phyloP scores from a whole-genome alignment of 2,888 invertebrate genomes.

The Oscheius sp. region DNA sequence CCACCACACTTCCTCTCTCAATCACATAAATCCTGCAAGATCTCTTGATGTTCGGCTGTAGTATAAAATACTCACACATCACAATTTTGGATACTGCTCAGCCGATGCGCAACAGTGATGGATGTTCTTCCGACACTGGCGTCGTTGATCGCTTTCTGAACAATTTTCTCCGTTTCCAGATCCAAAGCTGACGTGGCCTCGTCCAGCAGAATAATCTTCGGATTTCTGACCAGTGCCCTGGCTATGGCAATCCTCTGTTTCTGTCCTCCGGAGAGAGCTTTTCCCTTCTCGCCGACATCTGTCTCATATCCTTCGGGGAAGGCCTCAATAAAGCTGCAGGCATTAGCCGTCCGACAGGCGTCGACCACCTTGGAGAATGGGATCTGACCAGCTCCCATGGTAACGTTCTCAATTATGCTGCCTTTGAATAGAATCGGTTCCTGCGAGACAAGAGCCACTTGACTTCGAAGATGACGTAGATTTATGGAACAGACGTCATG shows the following conservation, averaged over 20 bases:
- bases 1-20: conserved; percentile 46
- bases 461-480: conserved; percentile 48
- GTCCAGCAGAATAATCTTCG: conserved; percentile 52
- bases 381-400: conserved; percentile 45
- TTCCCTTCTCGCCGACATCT: conserved; percentile 40
- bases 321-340: conserved; percentile 50
- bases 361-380: conserved; percentile 41
- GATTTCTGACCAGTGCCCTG: conserved; percentile 52
- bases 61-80: conserved; percentile 41
- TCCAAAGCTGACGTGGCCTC: conserved; percentile 59
- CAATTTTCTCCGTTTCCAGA: conserved; percentile 49
- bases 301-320: conserved; percentile 53
- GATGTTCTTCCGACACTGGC: conserved; percentile 24
- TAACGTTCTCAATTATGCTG: conserved; percentile 46
- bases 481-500: conserved; percentile 42
- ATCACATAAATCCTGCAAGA: conserved; percentile 48
- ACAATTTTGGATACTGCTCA: conserved; percentile 34
- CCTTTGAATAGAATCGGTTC: conserved; percentile 60
- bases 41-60: conserved; percentile 20
- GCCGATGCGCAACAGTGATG: conserved; percentile 29
- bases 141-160: conserved; percentile 28
- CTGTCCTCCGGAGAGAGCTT: conserved; percentile 54
- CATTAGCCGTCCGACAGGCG: conserved; percentile 52
- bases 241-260: conserved; percentile 60
- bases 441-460: conserved; percentile 60